Evolutionary conservation across 2,888 invertebrate genomes (phyloP).

Genomic region (Priapulus caudatus): DNA sequence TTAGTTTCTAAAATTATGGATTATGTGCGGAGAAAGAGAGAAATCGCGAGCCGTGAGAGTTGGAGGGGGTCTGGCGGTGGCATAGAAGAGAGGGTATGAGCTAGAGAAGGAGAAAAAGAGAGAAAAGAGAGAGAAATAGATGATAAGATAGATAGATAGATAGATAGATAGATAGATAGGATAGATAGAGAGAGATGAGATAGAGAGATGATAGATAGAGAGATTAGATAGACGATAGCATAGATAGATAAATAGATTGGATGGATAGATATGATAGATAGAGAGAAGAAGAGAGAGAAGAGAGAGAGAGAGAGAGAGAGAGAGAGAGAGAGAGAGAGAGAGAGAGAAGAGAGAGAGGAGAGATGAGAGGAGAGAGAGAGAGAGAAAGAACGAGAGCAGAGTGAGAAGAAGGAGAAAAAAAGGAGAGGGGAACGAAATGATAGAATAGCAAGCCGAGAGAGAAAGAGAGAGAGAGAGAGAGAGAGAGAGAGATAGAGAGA

Average conservation of each 20-base stretch:
- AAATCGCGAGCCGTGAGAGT: background rate
- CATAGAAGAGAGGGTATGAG: background rate
- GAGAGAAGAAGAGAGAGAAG: constrained; percentile 3
- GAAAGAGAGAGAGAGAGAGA: constrained; percentile 3
- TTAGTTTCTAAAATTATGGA: too few species aligned
- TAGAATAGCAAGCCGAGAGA: background rate
- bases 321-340: background rate
- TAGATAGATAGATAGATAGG: background rate
- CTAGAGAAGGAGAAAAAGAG: background rate
- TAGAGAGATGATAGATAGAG: background rate
- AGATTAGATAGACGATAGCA: background rate
- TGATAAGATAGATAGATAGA: background rate
- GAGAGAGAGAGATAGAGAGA: constrained; percentile 1
- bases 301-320: background rate
- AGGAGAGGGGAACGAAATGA: background rate
- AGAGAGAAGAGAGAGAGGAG: too few species aligned
- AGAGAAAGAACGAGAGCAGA: background rate
- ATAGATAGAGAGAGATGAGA: too few species aligned
- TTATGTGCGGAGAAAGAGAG: too few species aligned
- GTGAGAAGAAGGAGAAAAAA: background rate
- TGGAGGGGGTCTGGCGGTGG: too few species aligned
- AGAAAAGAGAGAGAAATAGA: constrained; percentile 1
- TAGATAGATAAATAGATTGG: background rate
- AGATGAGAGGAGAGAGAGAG: constrained; percentile 1
- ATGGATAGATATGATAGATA: too few species aligned